phyloP scores from a whole-genome alignment of 2,888 invertebrate species.

The Mycalesis mineus region DNA sequence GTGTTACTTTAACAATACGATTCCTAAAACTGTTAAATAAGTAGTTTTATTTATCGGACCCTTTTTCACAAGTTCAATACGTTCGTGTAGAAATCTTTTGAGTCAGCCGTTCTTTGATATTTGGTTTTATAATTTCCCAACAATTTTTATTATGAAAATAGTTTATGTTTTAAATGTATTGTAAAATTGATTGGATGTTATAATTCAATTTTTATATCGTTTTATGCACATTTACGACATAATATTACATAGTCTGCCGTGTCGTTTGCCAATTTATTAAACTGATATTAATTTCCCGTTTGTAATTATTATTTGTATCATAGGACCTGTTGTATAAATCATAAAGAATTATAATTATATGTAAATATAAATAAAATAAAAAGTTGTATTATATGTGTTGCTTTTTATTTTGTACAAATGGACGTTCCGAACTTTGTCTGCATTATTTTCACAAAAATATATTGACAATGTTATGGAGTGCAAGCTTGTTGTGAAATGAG shows the following conservation, averaged over 20 bases:
- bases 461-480: too few relatives aligned
- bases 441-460: too few relatives aligned
- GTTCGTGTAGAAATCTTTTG: neutral
- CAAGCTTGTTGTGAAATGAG: too few relatives aligned
- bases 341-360: neutral
- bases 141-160: too few relatives aligned
- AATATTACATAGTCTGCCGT: too few relatives aligned
- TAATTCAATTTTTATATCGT: too few relatives aligned
- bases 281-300: too few relatives aligned
- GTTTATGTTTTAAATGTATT: too few relatives aligned
- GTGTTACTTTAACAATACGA: neutral
- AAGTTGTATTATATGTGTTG: neutral
- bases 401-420: neutral
- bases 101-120: neutral
- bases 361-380: constrained; percentile 9
- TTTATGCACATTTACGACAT: too few relatives aligned
- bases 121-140: neutral
- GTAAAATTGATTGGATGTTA: too few relatives aligned
- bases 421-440: too few relatives aligned
- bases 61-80: neutral
- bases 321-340: neutral
- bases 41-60: neutral
- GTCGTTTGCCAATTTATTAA: too few relatives aligned
- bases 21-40: neutral
- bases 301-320: neutral